These are phyloP conservation scores for Gymnogyps californianus DNA, from an alignment of 2,113 vertebrate species.

Conservation along the genomic window DNA sequence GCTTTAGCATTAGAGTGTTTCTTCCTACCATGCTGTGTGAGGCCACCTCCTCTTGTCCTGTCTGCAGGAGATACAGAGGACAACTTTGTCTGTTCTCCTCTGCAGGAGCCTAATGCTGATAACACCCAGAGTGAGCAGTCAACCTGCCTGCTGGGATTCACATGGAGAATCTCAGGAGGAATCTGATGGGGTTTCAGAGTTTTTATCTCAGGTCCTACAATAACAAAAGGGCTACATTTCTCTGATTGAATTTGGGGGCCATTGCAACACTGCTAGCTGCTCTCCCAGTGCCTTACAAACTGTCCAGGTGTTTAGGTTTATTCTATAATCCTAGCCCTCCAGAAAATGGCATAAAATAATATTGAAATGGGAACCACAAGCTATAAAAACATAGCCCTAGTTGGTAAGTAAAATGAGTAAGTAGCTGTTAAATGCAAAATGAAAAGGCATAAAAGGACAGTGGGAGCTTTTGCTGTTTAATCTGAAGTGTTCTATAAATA, in stretches of 20 bases:
- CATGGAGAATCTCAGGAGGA: neutral
- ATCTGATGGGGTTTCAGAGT: neutral
- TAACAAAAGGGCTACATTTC: neutral
- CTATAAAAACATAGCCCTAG: conserved; percentile 16
- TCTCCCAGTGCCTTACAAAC: neutral
- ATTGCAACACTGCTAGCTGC: neutral
- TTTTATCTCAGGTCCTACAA: neutral
- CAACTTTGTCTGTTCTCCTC: neutral
- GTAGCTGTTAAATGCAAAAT: conserved; percentile 46
- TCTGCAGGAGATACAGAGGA: neutral
- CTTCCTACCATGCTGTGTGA: neutral
- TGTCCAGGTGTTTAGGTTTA: neutral
- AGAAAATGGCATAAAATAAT: conserved; percentile 49
- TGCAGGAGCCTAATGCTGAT: neutral
- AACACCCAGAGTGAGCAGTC: neutral
- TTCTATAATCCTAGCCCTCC: neutral
- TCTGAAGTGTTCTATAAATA: conserved; percentile 46
- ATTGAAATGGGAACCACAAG: conserved; percentile 28
- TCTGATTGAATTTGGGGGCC: neutral
- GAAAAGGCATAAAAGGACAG: conserved; percentile 17
- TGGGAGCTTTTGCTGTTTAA: conserved; percentile 23
- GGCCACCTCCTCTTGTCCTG: neutral
- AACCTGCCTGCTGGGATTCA: neutral
- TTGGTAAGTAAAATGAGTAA: conserved; percentile 40
- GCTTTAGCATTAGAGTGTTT: neutral